phyloP scores from a whole-genome alignment of 2,888 invertebrate genomes.

The Epinotia brunnichana region DNA sequence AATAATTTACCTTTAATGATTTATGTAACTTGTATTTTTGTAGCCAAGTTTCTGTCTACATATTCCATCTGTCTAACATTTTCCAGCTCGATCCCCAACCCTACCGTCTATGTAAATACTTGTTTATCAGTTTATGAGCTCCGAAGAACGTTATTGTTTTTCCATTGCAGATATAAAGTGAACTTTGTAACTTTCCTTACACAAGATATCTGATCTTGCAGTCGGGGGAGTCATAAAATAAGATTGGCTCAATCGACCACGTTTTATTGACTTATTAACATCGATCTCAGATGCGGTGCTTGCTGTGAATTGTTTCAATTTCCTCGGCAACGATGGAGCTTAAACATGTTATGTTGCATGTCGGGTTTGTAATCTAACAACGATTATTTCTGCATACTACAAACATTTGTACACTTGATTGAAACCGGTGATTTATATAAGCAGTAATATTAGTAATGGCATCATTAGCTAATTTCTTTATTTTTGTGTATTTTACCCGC shows the following conservation, averaged over 20 bases:
- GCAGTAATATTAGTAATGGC: not conserved
- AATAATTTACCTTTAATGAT: not conserved
- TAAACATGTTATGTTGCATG: constrained; percentile 42
- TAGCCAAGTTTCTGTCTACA: not conserved
- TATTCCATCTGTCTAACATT: not conserved
- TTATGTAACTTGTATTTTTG: not conserved
- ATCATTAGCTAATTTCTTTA: not conserved
- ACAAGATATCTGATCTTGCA: constrained; percentile 63
- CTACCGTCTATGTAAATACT: constrained; percentile 39
- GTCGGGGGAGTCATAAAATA: constrained; percentile 76
- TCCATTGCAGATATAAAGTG: constrained; percentile 48
- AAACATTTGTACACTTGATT: constrained; percentile 15
- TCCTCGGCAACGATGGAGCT: constrained; percentile 35
- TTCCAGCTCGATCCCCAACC: not conserved
- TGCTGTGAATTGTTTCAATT: constrained; percentile 54
- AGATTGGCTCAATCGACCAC: constrained; percentile 77
- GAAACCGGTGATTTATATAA: not conserved
- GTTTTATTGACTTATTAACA: constrained; percentile 80
- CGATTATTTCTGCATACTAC: constrained; percentile 26
- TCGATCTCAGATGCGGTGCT: constrained; percentile 71
- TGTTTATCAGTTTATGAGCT: constrained; percentile 53
- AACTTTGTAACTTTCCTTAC: constrained; percentile 63
- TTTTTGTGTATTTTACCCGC: not conserved
- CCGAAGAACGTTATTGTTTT: constrained; percentile 53
- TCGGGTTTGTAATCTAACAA: constrained; percentile 30